phyloP scores from a whole-genome alignment of 1,140 invertebrate species.

The Hesperophylax magnus region DNA sequence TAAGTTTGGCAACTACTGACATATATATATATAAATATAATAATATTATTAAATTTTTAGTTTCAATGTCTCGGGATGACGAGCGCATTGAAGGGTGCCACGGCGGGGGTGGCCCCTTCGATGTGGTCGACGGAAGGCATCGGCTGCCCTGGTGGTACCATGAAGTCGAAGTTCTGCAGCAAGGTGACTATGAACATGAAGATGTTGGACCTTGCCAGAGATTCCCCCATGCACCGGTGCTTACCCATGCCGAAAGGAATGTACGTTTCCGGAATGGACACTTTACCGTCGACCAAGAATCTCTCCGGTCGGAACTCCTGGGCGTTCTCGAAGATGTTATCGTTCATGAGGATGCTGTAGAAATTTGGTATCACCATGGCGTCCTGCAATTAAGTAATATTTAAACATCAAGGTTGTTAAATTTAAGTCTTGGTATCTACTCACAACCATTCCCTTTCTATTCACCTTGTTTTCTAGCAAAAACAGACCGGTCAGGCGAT shows the following conservation, averaged over 20 bases:
- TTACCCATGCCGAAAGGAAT: slow-evolving; percentile 87
- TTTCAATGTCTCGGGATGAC: slow-evolving; percentile 69
- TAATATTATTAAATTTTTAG: too few relatives aligned
- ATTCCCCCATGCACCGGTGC: slow-evolving; percentile 87
- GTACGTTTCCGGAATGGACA: slow-evolving; percentile 78
- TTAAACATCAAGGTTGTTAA: too few relatives aligned
- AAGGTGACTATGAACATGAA: slow-evolving; percentile 86
- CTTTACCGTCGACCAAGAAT: slow-evolving; percentile 79
- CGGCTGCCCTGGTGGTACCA: slow-evolving; percentile 73
- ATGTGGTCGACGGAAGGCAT: slow-evolving; percentile 76
- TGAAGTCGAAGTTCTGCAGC: slow-evolving; percentile 83
- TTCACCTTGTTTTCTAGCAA: too few relatives aligned
- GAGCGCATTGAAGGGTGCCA: slow-evolving; percentile 79
- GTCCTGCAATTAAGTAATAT: slow-evolving; percentile 70
- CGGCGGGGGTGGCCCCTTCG: slow-evolving; percentile 82
- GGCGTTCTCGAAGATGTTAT: slow-evolving; percentile 79
- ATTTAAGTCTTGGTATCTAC: too few relatives aligned
- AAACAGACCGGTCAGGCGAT: too few relatives aligned
- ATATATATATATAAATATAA: too few relatives aligned
- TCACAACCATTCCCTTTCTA: too few relatives aligned
- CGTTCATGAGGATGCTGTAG: slow-evolving; percentile 81
- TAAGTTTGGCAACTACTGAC: too few relatives aligned
- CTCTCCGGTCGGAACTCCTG: slow-evolving; percentile 84
- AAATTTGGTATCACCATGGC: slow-evolving; percentile 90
- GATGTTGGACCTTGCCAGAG: slow-evolving; percentile 85